Percentiles rank a stretch among this genome's conserved stretches.
These are phyloP conservation scores for Phaetusa simplex DNA, from an alignment of 2,113 vertebrate species.

Conservation along the genomic window DNA sequence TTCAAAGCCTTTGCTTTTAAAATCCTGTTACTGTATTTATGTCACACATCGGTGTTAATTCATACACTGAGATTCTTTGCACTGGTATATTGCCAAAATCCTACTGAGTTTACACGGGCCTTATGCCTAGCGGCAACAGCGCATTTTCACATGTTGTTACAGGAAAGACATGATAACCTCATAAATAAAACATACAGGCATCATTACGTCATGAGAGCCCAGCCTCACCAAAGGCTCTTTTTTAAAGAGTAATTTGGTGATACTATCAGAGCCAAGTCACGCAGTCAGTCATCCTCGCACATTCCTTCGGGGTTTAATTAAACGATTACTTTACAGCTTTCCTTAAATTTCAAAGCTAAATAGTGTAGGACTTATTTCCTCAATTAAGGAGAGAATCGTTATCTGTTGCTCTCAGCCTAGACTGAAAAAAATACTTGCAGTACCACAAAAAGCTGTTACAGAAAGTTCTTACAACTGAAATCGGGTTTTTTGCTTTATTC, in stretches of 20 bases:
- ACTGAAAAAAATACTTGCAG: not conserved
- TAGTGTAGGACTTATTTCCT: not conserved
- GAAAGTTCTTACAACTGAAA: not conserved
- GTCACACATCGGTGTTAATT: not conserved
- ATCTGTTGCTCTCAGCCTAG: not conserved
- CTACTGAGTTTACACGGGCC: not conserved
- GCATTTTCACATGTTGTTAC: not conserved
- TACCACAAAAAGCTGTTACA: not conserved
- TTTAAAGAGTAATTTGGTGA: not conserved
- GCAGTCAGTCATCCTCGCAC: not conserved
- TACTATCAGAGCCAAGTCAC: not conserved
- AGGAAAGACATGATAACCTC: not conserved
- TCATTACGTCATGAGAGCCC: not conserved
- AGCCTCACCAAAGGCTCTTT: not conserved
- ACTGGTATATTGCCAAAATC: not conserved
- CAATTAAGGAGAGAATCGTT: not conserved
- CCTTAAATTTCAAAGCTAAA: not conserved
- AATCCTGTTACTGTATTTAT: not conserved
- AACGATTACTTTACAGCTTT: constrained; percentile 28
- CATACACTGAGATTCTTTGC: not conserved
- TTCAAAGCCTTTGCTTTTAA: not conserved
- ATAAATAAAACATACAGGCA: not conserved
- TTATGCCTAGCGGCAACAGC: not conserved
- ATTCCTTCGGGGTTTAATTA: constrained; percentile 6
- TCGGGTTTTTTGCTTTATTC: not conserved